Evolutionary conservation across 30 jellyfish, hydroid and myxozoan species (phyloP).

Genomic region (Chrysaora quinquecirrha): DNA sequence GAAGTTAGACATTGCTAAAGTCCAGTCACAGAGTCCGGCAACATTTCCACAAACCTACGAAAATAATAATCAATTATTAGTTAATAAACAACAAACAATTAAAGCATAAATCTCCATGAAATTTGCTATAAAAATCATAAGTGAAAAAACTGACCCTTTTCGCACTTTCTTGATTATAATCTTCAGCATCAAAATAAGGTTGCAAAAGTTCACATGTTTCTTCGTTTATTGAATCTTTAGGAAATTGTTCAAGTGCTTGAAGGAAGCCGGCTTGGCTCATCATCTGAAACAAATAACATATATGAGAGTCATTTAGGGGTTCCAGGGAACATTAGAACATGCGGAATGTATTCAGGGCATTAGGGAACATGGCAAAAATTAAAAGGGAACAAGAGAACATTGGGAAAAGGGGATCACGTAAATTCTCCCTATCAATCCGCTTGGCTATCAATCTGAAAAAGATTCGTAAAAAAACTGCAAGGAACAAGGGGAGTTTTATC

Average conservation of each 20-base stretch:
- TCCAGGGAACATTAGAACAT: no score
- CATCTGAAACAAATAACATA: slow-evolving; percentile 48
- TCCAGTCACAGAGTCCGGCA: slow-evolving; percentile 92
- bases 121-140: no score
- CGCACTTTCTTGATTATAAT: slow-evolving; percentile 78
- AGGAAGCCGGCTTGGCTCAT: slow-evolving; percentile 85
- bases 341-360: no score
- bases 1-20: slow-evolving; percentile 84
- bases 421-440: no score
- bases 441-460: not conserved
- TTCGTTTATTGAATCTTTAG: slow-evolving; percentile 82
- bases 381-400: no score
- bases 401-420: no score
- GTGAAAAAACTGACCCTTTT: slow-evolving; percentile 77
- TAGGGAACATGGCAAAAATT: no score
- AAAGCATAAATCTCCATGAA: no score
- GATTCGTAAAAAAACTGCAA: not conserved
- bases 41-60: slow-evolving; percentile 87
- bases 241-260: slow-evolving; percentile 68
- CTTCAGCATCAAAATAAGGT: slow-evolving; percentile 89
- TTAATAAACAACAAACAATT: no score
- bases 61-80: not conserved
- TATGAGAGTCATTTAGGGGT: not conserved
- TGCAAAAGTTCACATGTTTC: slow-evolving; percentile 75
- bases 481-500: no score